These are phyloP conservation scores for Amphiura filiformis DNA, from an alignment of 35 echinoderm and acorn worm genomes.

Conservation along the genomic window DNA sequence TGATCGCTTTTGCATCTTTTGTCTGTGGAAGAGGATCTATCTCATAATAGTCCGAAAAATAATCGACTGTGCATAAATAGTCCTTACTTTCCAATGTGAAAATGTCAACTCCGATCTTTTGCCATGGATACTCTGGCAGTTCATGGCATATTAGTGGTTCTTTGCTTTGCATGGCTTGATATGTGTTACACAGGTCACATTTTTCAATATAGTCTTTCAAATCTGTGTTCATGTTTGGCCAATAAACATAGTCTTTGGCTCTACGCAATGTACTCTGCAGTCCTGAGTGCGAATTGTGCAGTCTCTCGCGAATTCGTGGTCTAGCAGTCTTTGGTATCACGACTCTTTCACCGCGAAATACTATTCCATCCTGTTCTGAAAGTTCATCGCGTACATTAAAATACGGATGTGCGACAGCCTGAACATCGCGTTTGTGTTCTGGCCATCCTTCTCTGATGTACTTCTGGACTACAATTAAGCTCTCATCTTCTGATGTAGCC, in stretches of 20 bases:
- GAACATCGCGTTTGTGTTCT: neutral
- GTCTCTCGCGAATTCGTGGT: neutral
- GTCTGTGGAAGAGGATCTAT: constrained; percentile 13
- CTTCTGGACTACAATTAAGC: neutral
- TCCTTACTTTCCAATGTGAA: constrained; percentile 45
- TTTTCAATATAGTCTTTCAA: constrained; percentile 19
- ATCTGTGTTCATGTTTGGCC: constrained; percentile 60
- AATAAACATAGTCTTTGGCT: constrained; percentile 56
- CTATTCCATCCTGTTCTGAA: constrained; percentile 32
- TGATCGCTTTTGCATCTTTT: constrained; percentile 8
- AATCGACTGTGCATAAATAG: constrained; percentile 62
- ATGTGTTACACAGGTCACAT: constrained; percentile 34
- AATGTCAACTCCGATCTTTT: constrained; percentile 44
- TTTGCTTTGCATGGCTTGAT: constrained; percentile 21
- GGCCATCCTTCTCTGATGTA: constrained; percentile 11
- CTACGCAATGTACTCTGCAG: constrained; percentile 48
- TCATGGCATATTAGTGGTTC: constrained; percentile 54
- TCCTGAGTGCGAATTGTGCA: constrained; percentile 43
- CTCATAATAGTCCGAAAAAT: constrained; percentile 61
- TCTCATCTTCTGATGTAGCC: constrained; percentile 29
- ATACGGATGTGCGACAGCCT: neutral
- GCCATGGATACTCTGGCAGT: constrained; percentile 61
- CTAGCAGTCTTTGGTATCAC: constrained; percentile 31
- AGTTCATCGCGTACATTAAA: constrained; percentile 33
- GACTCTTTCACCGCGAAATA: constrained; percentile 48